Conservation (phyloP, 2,113 vertebrate genomes). For the Orthonyx spaldingii region DNA sequence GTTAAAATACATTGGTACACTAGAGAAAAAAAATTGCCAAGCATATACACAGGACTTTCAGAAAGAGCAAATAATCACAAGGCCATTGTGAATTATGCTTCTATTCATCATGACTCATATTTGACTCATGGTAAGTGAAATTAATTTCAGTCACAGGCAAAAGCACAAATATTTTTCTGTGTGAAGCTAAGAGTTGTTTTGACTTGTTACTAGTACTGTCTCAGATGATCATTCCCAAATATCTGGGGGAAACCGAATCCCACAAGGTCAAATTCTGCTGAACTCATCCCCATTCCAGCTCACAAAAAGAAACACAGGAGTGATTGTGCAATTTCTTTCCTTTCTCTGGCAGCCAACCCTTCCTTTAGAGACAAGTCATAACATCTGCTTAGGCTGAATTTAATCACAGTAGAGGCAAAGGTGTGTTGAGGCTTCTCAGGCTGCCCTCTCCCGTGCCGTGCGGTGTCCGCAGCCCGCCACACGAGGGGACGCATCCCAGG, state of each 20-base stretch:
- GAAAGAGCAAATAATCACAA: constrained; percentile 7
- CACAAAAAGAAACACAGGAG: background rate
- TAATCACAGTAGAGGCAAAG: background rate
- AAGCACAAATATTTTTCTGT: background rate
- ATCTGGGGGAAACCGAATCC: background rate
- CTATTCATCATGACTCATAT: constrained; percentile 5
- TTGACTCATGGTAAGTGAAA: constrained; percentile 9
- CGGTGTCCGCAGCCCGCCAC: background rate
- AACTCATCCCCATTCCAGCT: background rate
- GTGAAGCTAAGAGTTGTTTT: background rate
- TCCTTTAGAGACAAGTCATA: background rate
- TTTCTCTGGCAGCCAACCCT: background rate
- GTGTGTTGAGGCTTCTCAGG: background rate
- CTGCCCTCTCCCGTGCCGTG: background rate
- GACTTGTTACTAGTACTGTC: background rate
- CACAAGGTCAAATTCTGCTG: background rate
- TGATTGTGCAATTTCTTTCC: background rate
- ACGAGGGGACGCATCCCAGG: background rate
- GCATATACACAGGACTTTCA: background rate
- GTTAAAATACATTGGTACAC: background rate
- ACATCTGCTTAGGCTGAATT: background rate
- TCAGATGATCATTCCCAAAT: background rate
- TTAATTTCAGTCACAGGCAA: background rate
- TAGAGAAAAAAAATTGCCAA: background rate
- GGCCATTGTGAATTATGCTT: background rate